phyloP scores from a whole-genome alignment of 2,888 invertebrate genomes.

The Drosophila longiperda region DNA sequence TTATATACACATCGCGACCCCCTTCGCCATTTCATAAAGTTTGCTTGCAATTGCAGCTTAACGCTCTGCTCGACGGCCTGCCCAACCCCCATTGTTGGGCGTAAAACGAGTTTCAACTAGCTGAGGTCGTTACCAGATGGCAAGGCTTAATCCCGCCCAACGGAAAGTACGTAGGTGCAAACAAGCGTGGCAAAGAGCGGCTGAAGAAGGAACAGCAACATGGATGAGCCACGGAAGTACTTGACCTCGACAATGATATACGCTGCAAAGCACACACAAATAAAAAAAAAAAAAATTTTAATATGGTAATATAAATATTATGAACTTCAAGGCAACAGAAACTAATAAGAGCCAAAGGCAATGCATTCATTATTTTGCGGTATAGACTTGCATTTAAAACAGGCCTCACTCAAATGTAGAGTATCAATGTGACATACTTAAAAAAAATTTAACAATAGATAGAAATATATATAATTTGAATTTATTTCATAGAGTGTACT shows the following conservation, averaged over 20 bases:
- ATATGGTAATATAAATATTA: constrained; percentile 54
- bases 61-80: constrained; percentile 33
- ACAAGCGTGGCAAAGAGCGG: constrained; percentile 53
- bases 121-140: constrained; percentile 79
- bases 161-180: constrained; percentile 57
- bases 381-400: not conserved
- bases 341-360: not conserved
- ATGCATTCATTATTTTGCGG: not conserved
- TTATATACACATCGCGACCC: constrained; percentile 68
- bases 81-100: constrained; percentile 36
- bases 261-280: constrained; percentile 50
- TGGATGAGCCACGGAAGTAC: constrained; percentile 41
- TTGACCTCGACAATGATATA: constrained; percentile 73
- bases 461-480: not conserved
- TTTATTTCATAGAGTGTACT: not conserved
- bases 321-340: constrained; percentile 8
- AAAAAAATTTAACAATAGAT: not conserved
- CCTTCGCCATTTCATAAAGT: constrained; percentile 65
- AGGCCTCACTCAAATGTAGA: not conserved
- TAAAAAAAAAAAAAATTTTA: not conserved
- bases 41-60: constrained; percentile 65
- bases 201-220: constrained; percentile 26
- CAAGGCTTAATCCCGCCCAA: constrained; percentile 64
- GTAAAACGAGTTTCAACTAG: constrained; percentile 64
- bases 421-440: not conserved